phyloP scores from a whole-genome alignment of 2,797 vertebrate genomes.

The Pseudomugil tenellus region DNA sequence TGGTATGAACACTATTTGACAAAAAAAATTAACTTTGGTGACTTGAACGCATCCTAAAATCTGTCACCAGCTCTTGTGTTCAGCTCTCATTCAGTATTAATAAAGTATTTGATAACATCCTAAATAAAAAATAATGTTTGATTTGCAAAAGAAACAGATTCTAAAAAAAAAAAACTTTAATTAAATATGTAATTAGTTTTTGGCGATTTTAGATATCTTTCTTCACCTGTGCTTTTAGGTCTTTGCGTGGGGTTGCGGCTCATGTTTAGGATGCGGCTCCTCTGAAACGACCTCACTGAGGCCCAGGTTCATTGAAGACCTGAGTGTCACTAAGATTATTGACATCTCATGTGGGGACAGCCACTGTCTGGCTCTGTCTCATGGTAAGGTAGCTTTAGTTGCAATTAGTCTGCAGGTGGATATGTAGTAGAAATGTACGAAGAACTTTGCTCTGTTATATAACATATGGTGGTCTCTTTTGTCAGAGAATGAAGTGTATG shows the following conservation, averaged over 20 bases:
- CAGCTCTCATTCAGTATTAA: background rate
- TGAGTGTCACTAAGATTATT: conserved; percentile 86
- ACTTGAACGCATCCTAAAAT: background rate
- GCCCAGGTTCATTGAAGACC: conserved; percentile 84
- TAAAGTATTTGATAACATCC: background rate
- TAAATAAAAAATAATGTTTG: background rate
- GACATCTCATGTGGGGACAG: conserved; percentile 89
- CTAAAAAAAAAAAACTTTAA: no score
- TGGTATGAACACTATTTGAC: background rate
- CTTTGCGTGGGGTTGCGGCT: conserved; percentile 88
- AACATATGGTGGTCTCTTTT: conserved; percentile 5
- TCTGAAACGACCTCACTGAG: conserved; percentile 85
- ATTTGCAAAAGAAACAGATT: background rate
- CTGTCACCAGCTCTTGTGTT: background rate
- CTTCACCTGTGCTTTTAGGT: conserved; percentile 66
- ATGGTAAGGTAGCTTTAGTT: conserved; percentile 68
- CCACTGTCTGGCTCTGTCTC: conserved; percentile 86
- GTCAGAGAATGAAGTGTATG: conserved; percentile 87
- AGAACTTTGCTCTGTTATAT: background rate
- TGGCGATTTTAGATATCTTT: background rate
- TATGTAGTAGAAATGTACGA: background rate
- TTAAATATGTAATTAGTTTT: background rate
- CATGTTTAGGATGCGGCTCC: conserved; percentile 86
- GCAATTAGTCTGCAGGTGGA: background rate
- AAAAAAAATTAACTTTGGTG: background rate